A percentile compares a stretch with the other conserved stretches of the same genome.
Conservation (phyloP, 2,797 vertebrate genomes). For the Pseudochirops cupreus region DNA sequence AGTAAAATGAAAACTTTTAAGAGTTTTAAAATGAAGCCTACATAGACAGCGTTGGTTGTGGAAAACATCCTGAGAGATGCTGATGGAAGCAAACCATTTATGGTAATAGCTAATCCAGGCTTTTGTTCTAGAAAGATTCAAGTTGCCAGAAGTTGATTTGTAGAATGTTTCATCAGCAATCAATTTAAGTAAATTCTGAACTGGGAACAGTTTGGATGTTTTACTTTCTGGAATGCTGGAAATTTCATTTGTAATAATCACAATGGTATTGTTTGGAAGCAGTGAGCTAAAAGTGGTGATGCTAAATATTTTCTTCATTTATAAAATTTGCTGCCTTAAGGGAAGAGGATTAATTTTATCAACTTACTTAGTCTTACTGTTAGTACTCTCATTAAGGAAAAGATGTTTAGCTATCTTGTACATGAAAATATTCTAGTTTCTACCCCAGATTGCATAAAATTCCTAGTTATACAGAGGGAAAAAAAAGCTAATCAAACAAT, state of each 20-base stretch:
- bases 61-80: constrained; percentile 11
- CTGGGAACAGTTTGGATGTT: not conserved
- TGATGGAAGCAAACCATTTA: not conserved
- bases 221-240: constrained; percentile 25
- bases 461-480: not conserved
- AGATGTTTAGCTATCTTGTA: not conserved
- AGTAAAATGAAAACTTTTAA: not conserved
- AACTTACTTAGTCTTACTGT: not conserved
- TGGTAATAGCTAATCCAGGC: not conserved
- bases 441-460: not conserved
- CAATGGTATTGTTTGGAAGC: not conserved
- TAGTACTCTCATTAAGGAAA: not conserved
- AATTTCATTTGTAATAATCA: constrained; percentile 7
- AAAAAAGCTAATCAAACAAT: not conserved
- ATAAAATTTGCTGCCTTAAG: not conserved
- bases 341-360: not conserved
- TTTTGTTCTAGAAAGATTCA: constrained; percentile 34
- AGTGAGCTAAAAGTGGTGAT: not conserved
- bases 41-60: not conserved
- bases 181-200: constrained; percentile 45
- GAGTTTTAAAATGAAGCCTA: constrained; percentile 6
- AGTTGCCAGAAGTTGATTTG: constrained; percentile 27
- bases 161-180: not conserved
- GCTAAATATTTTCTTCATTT: not conserved
- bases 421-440: not conserved